Evolutionary conservation across 2,113 vertebrate species (phyloP), one percentile per base, ranked within the genome.

Genomic region (Limanda limanda): DNA sequence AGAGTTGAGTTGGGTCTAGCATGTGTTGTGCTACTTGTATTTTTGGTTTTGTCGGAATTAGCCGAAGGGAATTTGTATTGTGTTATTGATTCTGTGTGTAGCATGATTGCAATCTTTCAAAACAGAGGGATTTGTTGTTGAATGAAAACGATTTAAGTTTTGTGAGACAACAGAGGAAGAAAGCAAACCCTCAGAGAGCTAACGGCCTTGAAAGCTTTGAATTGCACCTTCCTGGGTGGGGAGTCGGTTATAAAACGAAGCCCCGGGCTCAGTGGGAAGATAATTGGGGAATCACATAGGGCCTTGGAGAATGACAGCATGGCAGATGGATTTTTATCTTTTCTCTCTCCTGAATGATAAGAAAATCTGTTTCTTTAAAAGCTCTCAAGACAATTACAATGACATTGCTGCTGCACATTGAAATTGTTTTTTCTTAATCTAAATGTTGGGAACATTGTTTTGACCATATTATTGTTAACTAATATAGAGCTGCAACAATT

Each of bases 1-100:
- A 71, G 25, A 62, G 27, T 27, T 48, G 17, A 68, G 71, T 42
- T 24, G 63, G 60, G 77, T 71, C 86, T 47, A 67, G 71, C 74
- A 77, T 15, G 73, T n/a, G 20, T 48, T 71, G 73, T n/a, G 20
- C 54, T 71, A 21, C 25, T 45, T 68, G 27, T 62, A 17, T 25
- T 23, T 42, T 20, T 40, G 47, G 5, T 35, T 52, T 55, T 69
- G 66, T 71, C 35, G 55, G 45, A 37, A 42, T 9, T 14, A 25
- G 48, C 40, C 2, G 3, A 52, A 47, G 27, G 67, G 25, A 23
- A 56, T 55, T 37, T 25, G 47, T 59, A 2, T 24, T 48, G 55
- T 18, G 5, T 35, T 59, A 17, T 7, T 37, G n/a, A 66, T 65
- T 79, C n/a, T 61, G 54, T 72, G 15, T 37, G 37, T 48, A 35